phyloP scores from a whole-genome alignment of 2,888 invertebrate genomes.

The Leptura quadrifasciata region DNA sequence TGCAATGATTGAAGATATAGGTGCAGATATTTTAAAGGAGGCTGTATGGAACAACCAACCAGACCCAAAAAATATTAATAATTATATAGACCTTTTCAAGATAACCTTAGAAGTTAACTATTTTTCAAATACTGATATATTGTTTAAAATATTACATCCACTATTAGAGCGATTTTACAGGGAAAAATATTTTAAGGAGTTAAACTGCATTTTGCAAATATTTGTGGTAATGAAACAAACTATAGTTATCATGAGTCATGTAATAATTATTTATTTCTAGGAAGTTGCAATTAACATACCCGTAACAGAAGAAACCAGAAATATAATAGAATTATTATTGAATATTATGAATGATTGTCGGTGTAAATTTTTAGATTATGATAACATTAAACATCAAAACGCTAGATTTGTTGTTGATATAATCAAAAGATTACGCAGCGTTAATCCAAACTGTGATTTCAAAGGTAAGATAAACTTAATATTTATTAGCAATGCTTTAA shows the following conservation, averaged over 20 bases:
- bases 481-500: too few relatives aligned
- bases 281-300: constrained; percentile 41
- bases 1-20: constrained; percentile 60
- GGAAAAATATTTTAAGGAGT: constrained; percentile 39
- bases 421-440: constrained; percentile 45
- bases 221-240: constrained; percentile 45
- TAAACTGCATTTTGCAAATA: constrained; percentile 48
- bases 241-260: background rate
- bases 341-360: constrained; percentile 63
- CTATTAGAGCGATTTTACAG: constrained; percentile 41
- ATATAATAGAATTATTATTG: constrained; percentile 53
- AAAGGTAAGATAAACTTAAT: constrained; percentile 44
- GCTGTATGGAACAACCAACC: constrained; percentile 55
- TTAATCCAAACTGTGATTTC: constrained; percentile 39
- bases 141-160: constrained; percentile 49
- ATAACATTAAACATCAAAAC: constrained; percentile 60
- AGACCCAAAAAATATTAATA: constrained; percentile 58
- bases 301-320: constrained; percentile 46
- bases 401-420: constrained; percentile 57
- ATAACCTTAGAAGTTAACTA: constrained; percentile 59
- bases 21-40: constrained; percentile 58
- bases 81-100: constrained; percentile 62
- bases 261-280: constrained; percentile 48
- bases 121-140: constrained; percentile 54
- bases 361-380: constrained; percentile 65